Evolutionary conservation across 1,140 invertebrate species (phyloP).

Genomic region (Brachionus manjavacas): DNA sequence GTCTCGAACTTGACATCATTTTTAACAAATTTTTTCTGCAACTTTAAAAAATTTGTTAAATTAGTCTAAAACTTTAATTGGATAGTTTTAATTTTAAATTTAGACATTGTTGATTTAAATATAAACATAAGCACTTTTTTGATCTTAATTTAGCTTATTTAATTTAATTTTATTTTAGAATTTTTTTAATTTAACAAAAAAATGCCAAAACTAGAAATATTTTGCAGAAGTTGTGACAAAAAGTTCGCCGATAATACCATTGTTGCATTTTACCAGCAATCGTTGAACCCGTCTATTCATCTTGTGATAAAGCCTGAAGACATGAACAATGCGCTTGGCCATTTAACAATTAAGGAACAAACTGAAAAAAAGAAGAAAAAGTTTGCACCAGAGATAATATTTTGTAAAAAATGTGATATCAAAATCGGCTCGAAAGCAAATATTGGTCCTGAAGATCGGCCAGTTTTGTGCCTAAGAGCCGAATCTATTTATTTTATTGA

Average conservation of each 20-base stretch:
- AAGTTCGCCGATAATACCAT: neutral
- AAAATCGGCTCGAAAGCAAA: neutral
- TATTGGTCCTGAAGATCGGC: neutral
- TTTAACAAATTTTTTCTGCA: neutral
- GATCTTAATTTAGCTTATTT: too few relatives aligned
- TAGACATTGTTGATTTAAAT: neutral
- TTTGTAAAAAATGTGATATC: conserved; percentile 6
- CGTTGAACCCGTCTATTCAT: neutral
- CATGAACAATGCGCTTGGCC: neutral
- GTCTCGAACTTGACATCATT: neutral
- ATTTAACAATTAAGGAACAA: neutral
- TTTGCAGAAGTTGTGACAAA: neutral
- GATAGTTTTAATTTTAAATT: neutral
- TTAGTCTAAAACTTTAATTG: neutral
- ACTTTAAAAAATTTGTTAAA: neutral
- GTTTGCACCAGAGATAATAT: neutral
- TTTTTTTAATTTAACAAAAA: neutral
- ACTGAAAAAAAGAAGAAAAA: conserved; percentile 5
- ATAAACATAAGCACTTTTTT: too few relatives aligned
- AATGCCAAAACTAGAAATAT: conserved; percentile 9
- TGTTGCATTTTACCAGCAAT: neutral
- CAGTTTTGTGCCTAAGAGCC: neutral
- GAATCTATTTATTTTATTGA: neutral
- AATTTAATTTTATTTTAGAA: neutral
- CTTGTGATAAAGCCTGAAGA: neutral